phyloP scores from a whole-genome alignment of 2,113 vertebrate genomes.

The Hystrix cristata region DNA sequence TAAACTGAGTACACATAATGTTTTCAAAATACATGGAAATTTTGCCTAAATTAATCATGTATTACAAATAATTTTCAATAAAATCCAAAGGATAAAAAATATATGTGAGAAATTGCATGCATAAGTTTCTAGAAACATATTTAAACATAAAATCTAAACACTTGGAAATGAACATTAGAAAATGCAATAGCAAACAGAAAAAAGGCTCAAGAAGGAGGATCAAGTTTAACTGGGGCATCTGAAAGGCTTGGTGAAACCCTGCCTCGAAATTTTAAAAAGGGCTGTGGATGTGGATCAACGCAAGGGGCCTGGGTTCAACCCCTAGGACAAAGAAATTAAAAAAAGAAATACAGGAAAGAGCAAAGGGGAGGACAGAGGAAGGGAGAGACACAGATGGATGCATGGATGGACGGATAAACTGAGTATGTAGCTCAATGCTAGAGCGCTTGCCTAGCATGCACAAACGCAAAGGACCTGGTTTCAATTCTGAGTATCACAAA shows the following conservation, averaged over 20 bases:
- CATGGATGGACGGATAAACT: background rate
- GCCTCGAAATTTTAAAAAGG: background rate
- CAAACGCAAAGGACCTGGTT: background rate
- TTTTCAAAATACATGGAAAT: background rate
- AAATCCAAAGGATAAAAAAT: slow-evolving; percentile 24
- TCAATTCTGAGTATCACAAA: background rate
- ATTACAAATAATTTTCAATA: background rate
- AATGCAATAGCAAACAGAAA: background rate
- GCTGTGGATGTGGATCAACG: background rate
- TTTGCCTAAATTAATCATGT: background rate
- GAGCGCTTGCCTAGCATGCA: background rate
- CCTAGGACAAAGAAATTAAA: background rate
- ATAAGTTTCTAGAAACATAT: background rate
- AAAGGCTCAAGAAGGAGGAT: background rate
- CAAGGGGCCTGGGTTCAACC: background rate
- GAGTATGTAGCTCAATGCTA: background rate
- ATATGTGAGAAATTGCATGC: background rate
- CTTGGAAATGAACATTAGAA: slow-evolving; percentile 18
- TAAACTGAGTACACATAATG: background rate
- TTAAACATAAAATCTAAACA: background rate
- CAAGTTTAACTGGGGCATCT: no score
- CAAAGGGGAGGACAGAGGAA: background rate
- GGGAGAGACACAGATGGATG: background rate
- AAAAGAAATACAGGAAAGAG: no score
- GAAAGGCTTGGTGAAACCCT: background rate